phyloP scores from a whole-genome alignment of 2,888 invertebrate genomes.

The Idaea straminata region DNA sequence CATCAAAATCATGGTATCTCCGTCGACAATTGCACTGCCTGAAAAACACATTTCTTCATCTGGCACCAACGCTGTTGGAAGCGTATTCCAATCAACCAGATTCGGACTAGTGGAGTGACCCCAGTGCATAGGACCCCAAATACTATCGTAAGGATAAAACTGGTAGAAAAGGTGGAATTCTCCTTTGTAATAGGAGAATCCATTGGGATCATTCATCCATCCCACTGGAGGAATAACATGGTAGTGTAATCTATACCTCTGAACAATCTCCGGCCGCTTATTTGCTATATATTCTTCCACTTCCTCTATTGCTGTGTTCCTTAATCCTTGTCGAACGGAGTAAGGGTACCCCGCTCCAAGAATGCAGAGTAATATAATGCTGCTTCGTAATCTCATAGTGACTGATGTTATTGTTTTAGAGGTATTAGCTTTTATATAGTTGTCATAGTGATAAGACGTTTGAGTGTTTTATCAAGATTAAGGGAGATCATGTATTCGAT shows the following conservation, averaged over 20 bases:
- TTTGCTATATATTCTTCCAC: slow-evolving; percentile 59
- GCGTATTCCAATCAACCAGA: slow-evolving; percentile 70
- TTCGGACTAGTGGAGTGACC: slow-evolving; percentile 72
- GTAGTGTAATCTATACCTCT: slow-evolving; percentile 58
- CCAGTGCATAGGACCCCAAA: slow-evolving; percentile 78
- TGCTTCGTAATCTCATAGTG: neutral
- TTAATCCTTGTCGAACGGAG: slow-evolving; percentile 26
- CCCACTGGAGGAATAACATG: slow-evolving; percentile 69
- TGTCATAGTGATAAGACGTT: neutral
- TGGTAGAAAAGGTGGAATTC: slow-evolving; percentile 79
- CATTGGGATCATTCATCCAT: slow-evolving; percentile 82
- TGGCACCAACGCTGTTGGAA: slow-evolving; percentile 72
- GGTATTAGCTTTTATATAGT: neutral
- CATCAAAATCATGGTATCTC: slow-evolving; percentile 56
- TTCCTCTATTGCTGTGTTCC: slow-evolving; percentile 34
- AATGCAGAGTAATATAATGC: slow-evolving; percentile 27
- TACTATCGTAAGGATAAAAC: slow-evolving; percentile 68
- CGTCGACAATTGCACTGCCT: slow-evolving; percentile 61
- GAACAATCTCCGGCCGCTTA: slow-evolving; percentile 54
- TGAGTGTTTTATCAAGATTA: neutral
- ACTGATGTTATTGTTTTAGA: neutral
- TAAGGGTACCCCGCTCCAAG: slow-evolving; percentile 35
- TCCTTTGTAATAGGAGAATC: slow-evolving; percentile 72
- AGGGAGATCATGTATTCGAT: neutral
- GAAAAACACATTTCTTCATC: slow-evolving; percentile 70